Base-by-base conservation (phyloP, 1,140 invertebrate genomes). In the Phenacoccus solenopsis region DNA sequence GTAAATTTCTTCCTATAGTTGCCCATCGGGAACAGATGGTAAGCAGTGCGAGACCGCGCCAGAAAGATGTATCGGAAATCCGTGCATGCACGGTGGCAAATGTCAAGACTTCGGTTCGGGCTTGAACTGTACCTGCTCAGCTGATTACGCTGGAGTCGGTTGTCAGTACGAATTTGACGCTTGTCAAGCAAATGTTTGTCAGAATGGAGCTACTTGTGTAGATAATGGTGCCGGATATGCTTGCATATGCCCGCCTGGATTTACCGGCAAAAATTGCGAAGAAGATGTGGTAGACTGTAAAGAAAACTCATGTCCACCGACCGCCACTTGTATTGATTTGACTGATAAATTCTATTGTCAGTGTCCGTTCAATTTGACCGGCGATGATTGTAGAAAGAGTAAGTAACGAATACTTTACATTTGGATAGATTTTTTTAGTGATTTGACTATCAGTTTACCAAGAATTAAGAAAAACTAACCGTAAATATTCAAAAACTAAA, bases 61-160 rank as follows among this genome's bases (percentile, higher is more conserved):
- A 21, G 92, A 97, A 79, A 84, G 94, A 68, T 98, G 95, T 76
- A 93, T 98, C 72, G 95, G 95, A 1, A 91, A 93, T 76, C 95
- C 95, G 7, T 98, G 95, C 77, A 94, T 95, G 90, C 93, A 98
- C 74, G 90, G 90, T 59, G 95, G 94, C 67, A 88, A 88, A 76
- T 96, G 94, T 75, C 90, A 92, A 81, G 95, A 98, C 78, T 97
- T 92, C 76, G 94, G 94, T 16, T 96, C 93, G 0, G 94, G 93
- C 1, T 80, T 97, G 0, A 97, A 98, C 76, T 98, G 95, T 75
- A 89, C 93, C 22, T 98, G 95, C 76, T 88, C 90, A 0, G 80
- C 82, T 68, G 91, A 94, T 76, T 95, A 87, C 75, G 86, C 87
- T 1, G 94, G 91, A 70, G 87, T 95, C 73, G 93, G 93, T 10